These are phyloP conservation scores for Nerophis ophidion DNA, from an alignment of 2,113 vertebrate species.

Conservation along the genomic window DNA sequence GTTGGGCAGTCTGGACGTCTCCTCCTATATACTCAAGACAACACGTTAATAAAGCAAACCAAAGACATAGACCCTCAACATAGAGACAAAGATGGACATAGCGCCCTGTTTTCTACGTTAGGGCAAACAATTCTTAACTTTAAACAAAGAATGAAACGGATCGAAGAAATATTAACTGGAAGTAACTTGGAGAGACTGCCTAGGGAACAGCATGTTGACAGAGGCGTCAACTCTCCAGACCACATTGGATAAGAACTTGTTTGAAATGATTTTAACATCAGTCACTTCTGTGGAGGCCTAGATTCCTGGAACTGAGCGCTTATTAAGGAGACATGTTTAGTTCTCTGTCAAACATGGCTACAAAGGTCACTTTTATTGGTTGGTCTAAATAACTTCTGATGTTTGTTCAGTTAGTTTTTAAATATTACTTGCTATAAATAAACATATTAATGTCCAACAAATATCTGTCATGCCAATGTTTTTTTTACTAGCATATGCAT, in stretches of 20 bases:
- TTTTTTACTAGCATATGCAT: neutral
- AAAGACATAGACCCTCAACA: neutral
- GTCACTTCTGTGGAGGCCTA: too few species aligned
- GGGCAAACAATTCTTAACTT: neutral
- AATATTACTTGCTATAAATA: neutral
- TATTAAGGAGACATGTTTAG: neutral
- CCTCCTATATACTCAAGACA: neutral
- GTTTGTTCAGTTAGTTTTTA: neutral
- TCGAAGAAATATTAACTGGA: constrained; percentile 4
- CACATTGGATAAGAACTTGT: neutral
- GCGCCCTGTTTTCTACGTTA: neutral
- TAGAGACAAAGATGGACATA: neutral
- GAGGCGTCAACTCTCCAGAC: neutral
- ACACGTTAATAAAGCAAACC: neutral
- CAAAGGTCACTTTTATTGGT: neutral
- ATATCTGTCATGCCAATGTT: neutral
- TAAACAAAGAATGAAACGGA: neutral
- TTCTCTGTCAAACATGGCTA: neutral
- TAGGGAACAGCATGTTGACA: neutral
- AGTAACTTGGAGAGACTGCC: neutral
- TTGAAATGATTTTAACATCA: too few species aligned
- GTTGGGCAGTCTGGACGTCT: neutral
- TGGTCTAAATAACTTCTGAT: neutral
- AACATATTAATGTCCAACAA: neutral
- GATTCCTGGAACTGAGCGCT: neutral